A percentile compares a stretch with the other conserved stretches of the same genome.
These are phyloP conservation scores for Drosophila pseudotalamancana DNA, from an alignment of 2,888 invertebrate genomes.

Conservation along the genomic window DNA sequence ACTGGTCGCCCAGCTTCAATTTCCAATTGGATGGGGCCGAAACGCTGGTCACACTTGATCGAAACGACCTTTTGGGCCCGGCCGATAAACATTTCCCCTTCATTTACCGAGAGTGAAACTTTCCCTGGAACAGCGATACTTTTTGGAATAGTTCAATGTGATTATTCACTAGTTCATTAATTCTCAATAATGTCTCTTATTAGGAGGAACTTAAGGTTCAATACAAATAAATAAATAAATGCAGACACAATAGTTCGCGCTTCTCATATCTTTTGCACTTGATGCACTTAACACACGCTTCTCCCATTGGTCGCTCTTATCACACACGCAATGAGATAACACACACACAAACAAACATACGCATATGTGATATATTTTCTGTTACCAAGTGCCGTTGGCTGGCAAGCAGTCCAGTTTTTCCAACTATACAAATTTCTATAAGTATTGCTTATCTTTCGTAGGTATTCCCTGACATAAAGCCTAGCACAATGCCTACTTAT, in stretches of 20 bases:
- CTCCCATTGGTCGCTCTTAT: slow-evolving; percentile 22
- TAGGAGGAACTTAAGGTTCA: too few species aligned
- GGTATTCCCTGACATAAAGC: slow-evolving; percentile 37
- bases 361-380: slow-evolving; percentile 4
- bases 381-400: slow-evolving; percentile 42
- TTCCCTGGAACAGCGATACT: slow-evolving; percentile 26
- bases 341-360: slow-evolving; percentile 3
- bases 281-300: slow-evolving; percentile 39
- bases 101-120: slow-evolving; percentile 28
- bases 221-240: background rate
- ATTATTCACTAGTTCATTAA: too few species aligned
- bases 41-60: slow-evolving; percentile 11
- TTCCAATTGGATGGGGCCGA: slow-evolving; percentile 3
- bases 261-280: slow-evolving; percentile 18
- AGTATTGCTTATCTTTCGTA: slow-evolving; percentile 39
- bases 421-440: background rate
- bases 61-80: slow-evolving; percentile 28
- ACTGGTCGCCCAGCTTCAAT: slow-evolving; percentile 6
- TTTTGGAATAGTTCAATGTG: background rate
- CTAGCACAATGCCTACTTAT: slow-evolving; percentile 42
- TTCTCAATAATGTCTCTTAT: too few species aligned
- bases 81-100: slow-evolving; percentile 10
- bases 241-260: background rate
- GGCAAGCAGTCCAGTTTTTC: slow-evolving; percentile 11
- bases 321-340: slow-evolving; percentile 33